Base-by-base conservation (phyloP, 2,888 invertebrate genomes). In the Agelastica alni region DNA sequence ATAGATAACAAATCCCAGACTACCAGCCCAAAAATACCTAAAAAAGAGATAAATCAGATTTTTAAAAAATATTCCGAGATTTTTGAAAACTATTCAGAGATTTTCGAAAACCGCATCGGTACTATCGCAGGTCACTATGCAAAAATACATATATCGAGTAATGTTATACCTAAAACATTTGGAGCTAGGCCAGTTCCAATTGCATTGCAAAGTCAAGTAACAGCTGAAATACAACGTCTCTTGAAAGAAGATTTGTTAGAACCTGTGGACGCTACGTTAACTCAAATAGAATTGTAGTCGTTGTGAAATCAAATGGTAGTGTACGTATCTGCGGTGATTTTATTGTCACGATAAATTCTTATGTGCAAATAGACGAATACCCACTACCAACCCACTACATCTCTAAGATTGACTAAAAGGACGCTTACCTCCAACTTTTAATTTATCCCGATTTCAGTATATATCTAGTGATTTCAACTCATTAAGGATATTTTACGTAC, bases 291-390 rank as follows among this genome's bases (percentile, higher is more conserved):
- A n/a, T n/a, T n/a, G n/a, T n/a, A n/a, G n/a, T n/a, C n/a, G n/a
- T n/a, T n/a, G n/a, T n/a, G n/a, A 64, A 63, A 43, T 53, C 58
- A 41, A 63, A 59, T 36, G 65, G 61, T 1, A 60, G 37, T 4
- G 31, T 67, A 12, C 30, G 64, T 16, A 51, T 66, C 9, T 66
- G 62, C 51, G 62, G 56, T 12, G 57, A 63, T 57, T 62, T 57
- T 39, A 31, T 20, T 22, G 57, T 60, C 6, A 55, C 62, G 2
- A 56, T 63, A 13, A 64, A 64, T 17, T 56, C 42, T 14, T 14
- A 39, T 28, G 37, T 54, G n/a, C n/a, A n/a, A n/a, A n/a, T n/a
- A n/a, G n/a, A n/a, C n/a, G n/a, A n/a, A n/a, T n/a, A n/a, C n/a
- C n/a, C n/a, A n/a, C n/a, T n/a, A n/a, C n/a, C n/a, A n/a, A n/a